Base-by-base conservation (phyloP, 2,888 invertebrate species). In the Pseudococcus longispinus region DNA sequence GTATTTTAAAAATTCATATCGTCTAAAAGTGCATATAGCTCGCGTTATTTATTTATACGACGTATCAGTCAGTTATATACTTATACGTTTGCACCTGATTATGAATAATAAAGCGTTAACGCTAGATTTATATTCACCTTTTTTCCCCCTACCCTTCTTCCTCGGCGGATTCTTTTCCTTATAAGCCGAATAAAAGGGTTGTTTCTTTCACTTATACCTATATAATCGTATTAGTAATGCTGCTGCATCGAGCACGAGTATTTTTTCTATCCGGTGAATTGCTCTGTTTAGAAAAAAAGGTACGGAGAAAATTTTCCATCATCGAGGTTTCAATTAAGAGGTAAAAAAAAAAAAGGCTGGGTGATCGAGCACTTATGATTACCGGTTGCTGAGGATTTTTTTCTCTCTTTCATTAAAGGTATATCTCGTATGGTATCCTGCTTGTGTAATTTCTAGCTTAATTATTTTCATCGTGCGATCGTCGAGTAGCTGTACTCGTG, bases 81-180 rank as follows among this genome's bases (percentile, higher is more conserved):
- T 37, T 37, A 37, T 74, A 80, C 42, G 77, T 80, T 80, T 80
- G 42, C 77, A 80, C 77, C 77, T 80, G 77, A 80, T 80, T 80
- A 80, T 80, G 77, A 80, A 80, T 80, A 80, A 80, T 80, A 80
- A 80, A 80, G 42, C 26, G n/a, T 70, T 70, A 70, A 70, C 29
- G 77, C 77, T 80, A 37, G 37, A 37, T 80, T 80, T 80, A 32
- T 42, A 80, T 80, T 80, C 77, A 80, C 29, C 77, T 42, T 20
- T 80, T 42, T 42, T 32, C 3, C 18, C 6, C 2, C 32, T 2
- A 18, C 8, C n/a, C 15, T 4, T 18, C 8, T 5, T 26, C 70
- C 70, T 13, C 3, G 1, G 8, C 18, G 2, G 29, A 0, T 74
- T 32, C 18, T 74, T 74, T 32, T 32, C 74, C 74, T 74, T 74